Base-by-base conservation (phyloP, 2,113 vertebrate species). In the Sinocyclocheilus maitianheensis region DNA sequence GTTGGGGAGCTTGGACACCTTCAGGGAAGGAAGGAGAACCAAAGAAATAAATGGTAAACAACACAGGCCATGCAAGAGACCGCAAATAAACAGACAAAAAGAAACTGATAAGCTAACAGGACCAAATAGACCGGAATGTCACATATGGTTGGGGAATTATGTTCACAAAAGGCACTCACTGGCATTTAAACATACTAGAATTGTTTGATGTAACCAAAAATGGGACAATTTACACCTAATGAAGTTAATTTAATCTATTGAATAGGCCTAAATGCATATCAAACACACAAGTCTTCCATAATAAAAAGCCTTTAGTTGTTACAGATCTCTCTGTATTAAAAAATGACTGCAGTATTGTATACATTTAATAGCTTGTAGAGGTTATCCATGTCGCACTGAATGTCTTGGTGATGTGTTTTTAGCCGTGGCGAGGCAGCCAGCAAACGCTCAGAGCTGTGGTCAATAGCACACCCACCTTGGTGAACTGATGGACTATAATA, bases 401-500 rank as follows among this genome's bases (percentile, higher is more conserved):
- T 89, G 89, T 91, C 90, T 93, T 93, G 60, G 18, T 48, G 60
- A 30, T 9, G 24, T 53, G 0, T 75, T 87, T 93, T 95, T 94
- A 96, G 93, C 95, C 95, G 95, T 88, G 79, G 74, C 77, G 94
- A 88, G 84, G 94, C 91, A 96, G 95, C 94, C 96, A 97, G 95
- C 97, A 97, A 92, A 95, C 92, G 91, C 93, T 93, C 87, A 97
- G 94, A 90, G 94, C 95, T 91, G 93, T 94, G 86, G 94, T 95
- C 90, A 97, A 91, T 90, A 96, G 91, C 92, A 95, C 95, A 97
- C 98, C 96, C 96, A 99, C 98, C 98, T 99, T 99, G 92, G 97
- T 99, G 93, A 99, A 99, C 94, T 99, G 98, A 93, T 99, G 98
- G 91, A 99, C 98, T 0, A 99, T 99, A 93, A 99, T 99, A 92